phyloP scores from a whole-genome alignment of 1,140 invertebrate species.

The Laodelphax striatellus region DNA sequence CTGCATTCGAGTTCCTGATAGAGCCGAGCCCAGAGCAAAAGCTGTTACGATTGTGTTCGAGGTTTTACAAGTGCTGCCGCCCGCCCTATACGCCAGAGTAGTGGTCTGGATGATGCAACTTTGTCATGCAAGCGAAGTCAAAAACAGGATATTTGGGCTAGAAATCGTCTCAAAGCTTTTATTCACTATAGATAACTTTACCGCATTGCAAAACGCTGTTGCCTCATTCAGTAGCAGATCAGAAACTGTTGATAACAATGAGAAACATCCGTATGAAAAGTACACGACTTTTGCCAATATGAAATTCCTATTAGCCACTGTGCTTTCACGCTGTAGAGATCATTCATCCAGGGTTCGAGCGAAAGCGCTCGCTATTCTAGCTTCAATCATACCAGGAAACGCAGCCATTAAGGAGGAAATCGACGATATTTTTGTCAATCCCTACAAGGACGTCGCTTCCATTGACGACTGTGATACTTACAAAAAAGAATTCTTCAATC shows the following conservation, averaged over 20 bases:
- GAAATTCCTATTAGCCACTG: conserved; percentile 35
- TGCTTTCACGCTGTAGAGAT: conserved; percentile 41
- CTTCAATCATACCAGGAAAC: conserved; percentile 34
- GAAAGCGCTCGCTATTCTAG: conserved; percentile 40
- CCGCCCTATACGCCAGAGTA: conserved; percentile 27
- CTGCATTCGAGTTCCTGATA: conserved; percentile 43
- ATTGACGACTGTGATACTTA: background rate
- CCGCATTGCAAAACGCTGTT: background rate
- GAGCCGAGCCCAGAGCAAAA: conserved; percentile 41
- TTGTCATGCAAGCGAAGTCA: conserved; percentile 36
- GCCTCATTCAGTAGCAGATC: too few relatives aligned
- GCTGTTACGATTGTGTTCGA: conserved; percentile 37
- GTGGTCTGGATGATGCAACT: conserved; percentile 40
- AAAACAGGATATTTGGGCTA: conserved; percentile 39
- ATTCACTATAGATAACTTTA: conserved; percentile 2
- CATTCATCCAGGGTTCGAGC: conserved; percentile 42
- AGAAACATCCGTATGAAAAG: too few relatives aligned
- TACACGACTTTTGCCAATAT: background rate
- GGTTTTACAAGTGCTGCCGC: conserved; percentile 34
- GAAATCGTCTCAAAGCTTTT: conserved; percentile 43
- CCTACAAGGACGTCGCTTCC: conserved; percentile 18
- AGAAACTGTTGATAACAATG: too few relatives aligned
- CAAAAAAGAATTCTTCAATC: conserved; percentile 14
- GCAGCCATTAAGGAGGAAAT: conserved; percentile 27
- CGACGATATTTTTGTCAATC: conserved; percentile 32